Evolutionary conservation across 1,140 invertebrate genomes (phyloP).

Genomic region (Augochlora pura): DNA sequence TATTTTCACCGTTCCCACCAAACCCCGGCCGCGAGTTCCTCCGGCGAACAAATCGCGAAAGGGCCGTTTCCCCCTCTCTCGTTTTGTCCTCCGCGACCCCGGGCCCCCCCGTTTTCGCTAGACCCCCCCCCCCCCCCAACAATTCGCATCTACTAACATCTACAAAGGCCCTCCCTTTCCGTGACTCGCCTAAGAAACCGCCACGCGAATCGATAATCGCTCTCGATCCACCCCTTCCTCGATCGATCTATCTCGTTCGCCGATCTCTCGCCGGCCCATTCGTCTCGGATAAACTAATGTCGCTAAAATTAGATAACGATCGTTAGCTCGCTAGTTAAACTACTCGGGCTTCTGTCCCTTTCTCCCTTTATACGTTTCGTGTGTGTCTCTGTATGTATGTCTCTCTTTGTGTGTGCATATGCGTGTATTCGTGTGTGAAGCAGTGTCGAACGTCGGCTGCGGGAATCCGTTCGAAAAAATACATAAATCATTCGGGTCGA

Average conservation of each 20-base stretch:
- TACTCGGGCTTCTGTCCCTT: conserved; percentile 30
- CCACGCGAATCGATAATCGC: not conserved
- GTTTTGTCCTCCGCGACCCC: no score
- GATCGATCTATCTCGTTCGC: not conserved
- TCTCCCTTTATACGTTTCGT: conserved; percentile 5
- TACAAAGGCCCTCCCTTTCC: not conserved
- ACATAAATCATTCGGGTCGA: no score
- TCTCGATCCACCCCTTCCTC: not conserved
- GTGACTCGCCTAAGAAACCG: not conserved
- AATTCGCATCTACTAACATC: conserved; percentile 3
- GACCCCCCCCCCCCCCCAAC: not conserved
- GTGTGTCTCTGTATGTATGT: not conserved
- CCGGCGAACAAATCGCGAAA: not conserved
- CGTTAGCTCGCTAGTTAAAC: conserved; percentile 57
- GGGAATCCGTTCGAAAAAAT: no score
- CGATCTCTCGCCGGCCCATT: not conserved
- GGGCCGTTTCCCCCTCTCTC: not conserved
- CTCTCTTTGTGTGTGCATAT: no score
- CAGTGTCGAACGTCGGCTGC: no score
- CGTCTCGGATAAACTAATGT: conserved; percentile 47
- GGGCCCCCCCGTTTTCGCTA: not conserved
- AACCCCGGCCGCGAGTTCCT: not conserved
- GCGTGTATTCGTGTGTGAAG: no score
- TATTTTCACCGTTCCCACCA: not conserved
- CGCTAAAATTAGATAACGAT: conserved; percentile 66